Base-by-base conservation (phyloP, 2,797 vertebrate species). In the Thripadectes ignobilis region DNA sequence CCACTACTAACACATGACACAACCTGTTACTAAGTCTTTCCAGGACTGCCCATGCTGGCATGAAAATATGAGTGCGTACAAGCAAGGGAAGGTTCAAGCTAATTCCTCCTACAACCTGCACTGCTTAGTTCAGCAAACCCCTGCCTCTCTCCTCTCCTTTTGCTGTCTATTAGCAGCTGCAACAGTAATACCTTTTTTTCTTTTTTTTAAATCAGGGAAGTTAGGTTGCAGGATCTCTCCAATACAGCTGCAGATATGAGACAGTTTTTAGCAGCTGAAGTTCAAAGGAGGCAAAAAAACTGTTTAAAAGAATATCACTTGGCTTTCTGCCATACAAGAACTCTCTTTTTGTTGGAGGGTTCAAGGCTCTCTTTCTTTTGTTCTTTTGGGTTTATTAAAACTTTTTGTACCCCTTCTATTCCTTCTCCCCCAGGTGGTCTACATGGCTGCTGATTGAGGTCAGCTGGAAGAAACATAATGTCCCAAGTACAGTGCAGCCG, bases 361-460 rank as follows among this genome's bases (percentile, higher is more conserved):
- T 95, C 81, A 96, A 87, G 67, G 83, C 91, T 81, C 41, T 85
- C 59, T 94, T 94, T 49, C 71, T 92, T 97, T 96, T 93, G 77
- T 95, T 96, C 77, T 97, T 97, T 96, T 61, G 81, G 95, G 68
- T 95, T 95, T 93, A 89, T 89, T 97, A 92, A 96, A 95, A 93
- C 38, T 80, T 80, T 93, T 85, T 96, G 73, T 93, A 95, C 68
- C n/a, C 77, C 19, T 94, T 95, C 85, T 48, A 95, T 88, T 85
- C 89, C 85, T 83, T 88, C 43, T 94, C 51, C 65, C 85, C 58
- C 15, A 75, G 95, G 94, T 97, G 96, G 93, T 96, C 96, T 95
- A 52, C 63, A 24, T 61, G 87, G 76, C 90, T 95, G 76, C 73
- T 95, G 87, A 93, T 82, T 95, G 74, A 96, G 92, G 95, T 94